These are phyloP conservation scores for Drosophila conformis DNA, from an alignment of 2,888 invertebrate species.

Conservation along the genomic window DNA sequence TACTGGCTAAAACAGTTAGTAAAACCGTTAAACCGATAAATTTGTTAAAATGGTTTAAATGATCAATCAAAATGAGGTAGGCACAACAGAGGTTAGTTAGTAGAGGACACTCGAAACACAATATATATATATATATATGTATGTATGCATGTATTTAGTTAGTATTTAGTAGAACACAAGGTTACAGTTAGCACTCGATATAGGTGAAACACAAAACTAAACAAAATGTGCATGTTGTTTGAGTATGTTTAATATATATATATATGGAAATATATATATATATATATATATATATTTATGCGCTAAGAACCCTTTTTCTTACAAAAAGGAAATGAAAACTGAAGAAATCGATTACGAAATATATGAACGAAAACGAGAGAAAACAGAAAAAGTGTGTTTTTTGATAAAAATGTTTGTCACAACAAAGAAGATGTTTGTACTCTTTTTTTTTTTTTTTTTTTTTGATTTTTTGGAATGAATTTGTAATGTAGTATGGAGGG, in stretches of 20 bases:
- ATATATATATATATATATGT: constrained; percentile 42
- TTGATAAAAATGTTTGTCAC: constrained; percentile 59
- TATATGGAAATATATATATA: background rate
- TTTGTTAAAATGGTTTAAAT: constrained; percentile 39
- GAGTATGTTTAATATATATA: constrained; percentile 40
- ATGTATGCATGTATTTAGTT: constrained; percentile 32
- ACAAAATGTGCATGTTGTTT: constrained; percentile 67
- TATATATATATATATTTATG: constrained; percentile 41
- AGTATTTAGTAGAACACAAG: constrained; percentile 68
- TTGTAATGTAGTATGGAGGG: constrained; percentile 85
- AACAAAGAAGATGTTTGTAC: constrained; percentile 71
- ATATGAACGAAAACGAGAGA: constrained; percentile 42
- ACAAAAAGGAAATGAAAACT: constrained; percentile 56
- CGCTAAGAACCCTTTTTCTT: constrained; percentile 56
- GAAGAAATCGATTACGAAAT: constrained; percentile 60
- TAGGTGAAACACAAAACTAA: constrained; percentile 66
- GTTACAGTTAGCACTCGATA: constrained; percentile 78
- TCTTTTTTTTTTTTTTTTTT: constrained; percentile 29
- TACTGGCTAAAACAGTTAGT: constrained; percentile 63
- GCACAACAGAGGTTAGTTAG: constrained; percentile 77
- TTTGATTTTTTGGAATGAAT: constrained; percentile 58
- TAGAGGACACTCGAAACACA: constrained; percentile 75
- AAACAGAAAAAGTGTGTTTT: constrained; percentile 30
- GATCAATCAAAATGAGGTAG: constrained; percentile 51
- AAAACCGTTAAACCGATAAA: constrained; percentile 26